These are phyloP conservation scores for Zaprionus ghesquierei DNA, from an alignment of 1,140 invertebrate species.

Conservation along the genomic window DNA sequence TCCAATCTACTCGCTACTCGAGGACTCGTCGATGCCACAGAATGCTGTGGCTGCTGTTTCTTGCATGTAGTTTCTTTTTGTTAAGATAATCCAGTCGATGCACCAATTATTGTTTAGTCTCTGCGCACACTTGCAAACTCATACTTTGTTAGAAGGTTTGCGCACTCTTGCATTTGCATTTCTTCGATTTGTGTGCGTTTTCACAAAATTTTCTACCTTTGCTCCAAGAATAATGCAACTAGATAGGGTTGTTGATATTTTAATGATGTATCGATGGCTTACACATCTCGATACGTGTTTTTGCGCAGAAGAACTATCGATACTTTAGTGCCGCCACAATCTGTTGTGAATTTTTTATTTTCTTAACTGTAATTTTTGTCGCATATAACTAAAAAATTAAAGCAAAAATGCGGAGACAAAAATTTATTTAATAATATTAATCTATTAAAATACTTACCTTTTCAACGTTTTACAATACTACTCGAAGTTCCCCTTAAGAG, in stretches of 20 bases:
- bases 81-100: neutral
- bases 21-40: slow-evolving; percentile 44
- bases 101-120: slow-evolving; percentile 6
- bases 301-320: slow-evolving; percentile 3
- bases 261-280: slow-evolving; percentile 25
- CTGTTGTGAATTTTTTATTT: neutral
- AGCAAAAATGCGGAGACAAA: neutral
- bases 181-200: slow-evolving; percentile 9
- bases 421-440: too few relatives aligned
- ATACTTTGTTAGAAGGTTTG: slow-evolving; percentile 14
- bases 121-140: neutral
- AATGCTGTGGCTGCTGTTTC: slow-evolving; percentile 43
- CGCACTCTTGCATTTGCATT: slow-evolving; percentile 24
- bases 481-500: neutral
- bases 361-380: neutral
- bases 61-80: slow-evolving; percentile 27
- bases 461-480: neutral
- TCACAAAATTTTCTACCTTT: slow-evolving; percentile 39
- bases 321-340: neutral
- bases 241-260: slow-evolving; percentile 48
- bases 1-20: slow-evolving; percentile 47
- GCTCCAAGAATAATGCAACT: slow-evolving; percentile 47
- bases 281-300: neutral
- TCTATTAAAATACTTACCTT: too few relatives aligned
- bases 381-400: neutral